Conservation (phyloP, 2,888 invertebrate genomes). For the Antheraea yamamai region DNA sequence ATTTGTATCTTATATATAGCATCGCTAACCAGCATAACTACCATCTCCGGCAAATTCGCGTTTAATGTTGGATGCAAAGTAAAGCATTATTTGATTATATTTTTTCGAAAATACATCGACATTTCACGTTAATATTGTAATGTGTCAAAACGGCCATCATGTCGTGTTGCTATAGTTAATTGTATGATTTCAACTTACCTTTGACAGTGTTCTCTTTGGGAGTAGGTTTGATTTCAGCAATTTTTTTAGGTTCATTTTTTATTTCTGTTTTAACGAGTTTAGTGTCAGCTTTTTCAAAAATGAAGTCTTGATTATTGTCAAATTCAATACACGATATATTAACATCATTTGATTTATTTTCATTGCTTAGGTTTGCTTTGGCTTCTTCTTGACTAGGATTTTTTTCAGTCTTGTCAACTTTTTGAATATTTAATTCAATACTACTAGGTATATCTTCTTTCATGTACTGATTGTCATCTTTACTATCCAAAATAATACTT, state of each 20-base stretch:
- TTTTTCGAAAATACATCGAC: too few relatives aligned
- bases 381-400: not conserved
- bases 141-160: too few relatives aligned
- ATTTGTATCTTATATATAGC: too few relatives aligned
- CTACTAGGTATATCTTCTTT: constrained; percentile 23
- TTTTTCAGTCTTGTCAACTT: constrained; percentile 25
- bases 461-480: constrained; percentile 18
- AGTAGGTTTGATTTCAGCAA: constrained; percentile 22
- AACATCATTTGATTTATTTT: constrained; percentile 9
- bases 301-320: constrained; percentile 18
- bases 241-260: constrained; percentile 25
- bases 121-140: too few relatives aligned
- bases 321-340: constrained; percentile 9
- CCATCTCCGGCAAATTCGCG: too few relatives aligned
- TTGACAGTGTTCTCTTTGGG: constrained; percentile 6
- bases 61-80: too few relatives aligned
- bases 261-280: not conserved
- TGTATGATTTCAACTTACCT: not conserved
- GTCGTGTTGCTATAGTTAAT: not conserved
- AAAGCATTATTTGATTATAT: too few relatives aligned
- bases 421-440: constrained; percentile 28
- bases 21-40: too few relatives aligned
- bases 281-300: constrained; percentile 17
- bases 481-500: constrained; percentile 15
- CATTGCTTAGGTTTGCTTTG: not conserved